Evolutionary conservation across 2,888 invertebrate species (phyloP), one percentile per base, ranked within the genome.

Genomic region (Nomada flava): DNA sequence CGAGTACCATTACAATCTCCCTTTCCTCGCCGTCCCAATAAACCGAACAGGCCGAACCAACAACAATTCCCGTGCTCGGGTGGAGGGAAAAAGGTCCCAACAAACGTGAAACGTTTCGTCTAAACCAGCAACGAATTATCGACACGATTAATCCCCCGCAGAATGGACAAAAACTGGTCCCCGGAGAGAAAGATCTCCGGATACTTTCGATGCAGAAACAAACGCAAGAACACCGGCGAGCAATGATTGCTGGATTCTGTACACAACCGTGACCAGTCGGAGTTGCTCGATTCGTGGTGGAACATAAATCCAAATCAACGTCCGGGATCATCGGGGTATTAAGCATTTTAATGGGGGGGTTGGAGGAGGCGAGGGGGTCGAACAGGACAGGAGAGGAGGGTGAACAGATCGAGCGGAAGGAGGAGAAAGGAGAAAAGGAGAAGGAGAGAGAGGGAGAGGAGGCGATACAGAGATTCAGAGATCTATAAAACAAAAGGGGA

Each of bases 401-500:
- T 11, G 53, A 20, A 15, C 20, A 55, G 42, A 69, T 60, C 65
- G 76, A 57, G 62, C 29, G 65, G 52, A 44, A 53, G 15, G 60
- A 11, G 50, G 29, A 53, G 29, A n/a, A 52, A 29, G 26, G 42
- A 42, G n/a, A 44, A 47, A 65, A 18, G 29, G 4, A 15, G 42
- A 20, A 11, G 36, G 7, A 29, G 29, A 29, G 29, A 7, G 29
- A 29, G 29, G 7, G 29, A 29, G 29, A 52, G 36, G 47, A 29
- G 55, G 72, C 72, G 83, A 82, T 84, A 79, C 84, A 53, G 64
- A 70, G 82, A 81, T 84, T 82, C 82, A 80, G 76, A 85, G 89
- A 89, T 89, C 89, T 86, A 86, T 88, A 88, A 89, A 86, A 85
- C 84, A 89, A 89, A 89, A 89, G 89, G 50, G 83, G 88, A 88